phyloP scores from a whole-genome alignment of 2,113 vertebrate species.

The Thamnophis sirtalis region DNA sequence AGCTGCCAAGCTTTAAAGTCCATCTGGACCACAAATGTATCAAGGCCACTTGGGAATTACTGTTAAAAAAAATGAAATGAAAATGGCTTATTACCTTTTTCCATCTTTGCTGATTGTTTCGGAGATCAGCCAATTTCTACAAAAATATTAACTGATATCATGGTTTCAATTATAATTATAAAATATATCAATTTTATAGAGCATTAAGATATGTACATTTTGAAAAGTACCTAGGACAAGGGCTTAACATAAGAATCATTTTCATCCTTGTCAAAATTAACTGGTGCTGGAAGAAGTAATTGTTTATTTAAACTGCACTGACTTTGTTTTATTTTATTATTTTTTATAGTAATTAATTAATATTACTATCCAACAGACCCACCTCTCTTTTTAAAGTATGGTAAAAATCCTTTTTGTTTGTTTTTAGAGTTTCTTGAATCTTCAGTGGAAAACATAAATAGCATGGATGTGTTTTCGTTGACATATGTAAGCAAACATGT shows the following conservation, averaged over 20 bases:
- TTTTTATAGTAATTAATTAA: neutral
- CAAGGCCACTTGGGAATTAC: neutral
- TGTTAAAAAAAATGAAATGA: neutral
- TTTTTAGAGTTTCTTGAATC: constrained; percentile 29
- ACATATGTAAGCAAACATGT: too few relatives aligned
- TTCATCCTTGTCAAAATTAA: neutral
- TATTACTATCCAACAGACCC: too few relatives aligned
- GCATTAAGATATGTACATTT: too few relatives aligned
- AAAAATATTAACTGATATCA: neutral
- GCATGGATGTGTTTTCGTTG: too few relatives aligned
- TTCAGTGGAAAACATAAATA: too few relatives aligned
- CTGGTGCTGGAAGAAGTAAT: constrained; percentile 20
- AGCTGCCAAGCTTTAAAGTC: neutral
- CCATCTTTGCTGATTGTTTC: neutral
- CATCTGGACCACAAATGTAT: neutral
- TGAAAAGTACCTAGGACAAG: neutral
- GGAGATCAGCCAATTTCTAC: neutral
- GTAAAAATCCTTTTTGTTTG: neutral
- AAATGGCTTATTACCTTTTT: neutral
- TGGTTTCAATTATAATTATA: neutral
- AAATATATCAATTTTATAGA: neutral
- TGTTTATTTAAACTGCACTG: constrained; percentile 19
- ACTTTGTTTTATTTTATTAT: neutral
- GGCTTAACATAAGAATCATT: neutral
- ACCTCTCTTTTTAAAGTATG: neutral